phyloP scores from a whole-genome alignment of 1,140 invertebrate genomes.

The Zaprionus lachaisei region DNA sequence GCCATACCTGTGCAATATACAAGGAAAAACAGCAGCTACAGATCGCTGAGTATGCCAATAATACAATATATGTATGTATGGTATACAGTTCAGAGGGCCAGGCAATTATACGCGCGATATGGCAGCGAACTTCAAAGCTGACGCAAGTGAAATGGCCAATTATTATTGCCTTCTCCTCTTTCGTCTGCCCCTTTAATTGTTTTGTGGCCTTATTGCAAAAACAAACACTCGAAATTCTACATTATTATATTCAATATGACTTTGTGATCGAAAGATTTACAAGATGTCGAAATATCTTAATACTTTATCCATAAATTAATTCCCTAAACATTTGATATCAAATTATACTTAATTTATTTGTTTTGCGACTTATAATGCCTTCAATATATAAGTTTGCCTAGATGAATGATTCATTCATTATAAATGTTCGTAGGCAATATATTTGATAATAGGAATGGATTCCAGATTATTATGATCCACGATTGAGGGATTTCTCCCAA shows the following conservation, averaged over 20 bases:
- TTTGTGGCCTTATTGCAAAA: conserved; percentile 10
- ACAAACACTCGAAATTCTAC: background rate
- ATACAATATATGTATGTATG: conserved; percentile 12
- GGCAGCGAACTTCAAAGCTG: conserved; percentile 49
- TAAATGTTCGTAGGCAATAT: background rate
- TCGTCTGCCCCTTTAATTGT: background rate
- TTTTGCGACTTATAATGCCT: background rate
- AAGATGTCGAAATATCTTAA: too few relatives aligned
- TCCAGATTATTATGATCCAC: too few relatives aligned
- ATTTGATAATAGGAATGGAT: too few relatives aligned
- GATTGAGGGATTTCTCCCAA: background rate
- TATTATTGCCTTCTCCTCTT: conserved; percentile 10
- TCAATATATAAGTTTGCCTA: background rate
- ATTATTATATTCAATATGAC: background rate
- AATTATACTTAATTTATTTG: background rate
- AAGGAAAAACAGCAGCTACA: conserved; percentile 6
- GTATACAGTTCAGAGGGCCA: conserved; percentile 33
- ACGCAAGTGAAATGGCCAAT: conserved; percentile 43
- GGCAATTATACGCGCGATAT: conserved; percentile 52
- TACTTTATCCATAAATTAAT: too few relatives aligned
- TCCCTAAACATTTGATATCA: too few relatives aligned
- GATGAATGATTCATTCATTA: background rate
- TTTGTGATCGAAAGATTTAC: too few relatives aligned
- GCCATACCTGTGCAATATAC: conserved; percentile 21
- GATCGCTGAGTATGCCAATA: conserved; percentile 28